Conservation (phyloP, 1,140 invertebrate species). For the Aradophagus sp. region DNA sequence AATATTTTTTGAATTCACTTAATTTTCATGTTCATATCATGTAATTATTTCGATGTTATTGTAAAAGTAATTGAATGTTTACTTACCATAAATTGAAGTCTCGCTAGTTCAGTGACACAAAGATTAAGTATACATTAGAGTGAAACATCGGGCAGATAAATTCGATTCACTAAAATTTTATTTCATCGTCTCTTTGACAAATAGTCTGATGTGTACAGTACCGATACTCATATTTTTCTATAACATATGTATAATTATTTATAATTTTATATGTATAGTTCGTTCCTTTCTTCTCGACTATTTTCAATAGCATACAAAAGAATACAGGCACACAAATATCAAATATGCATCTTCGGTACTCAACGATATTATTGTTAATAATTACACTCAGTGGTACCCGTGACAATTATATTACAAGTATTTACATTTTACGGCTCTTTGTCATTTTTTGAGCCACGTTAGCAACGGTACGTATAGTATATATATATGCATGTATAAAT, state of each 20-base stretch:
- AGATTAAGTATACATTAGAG: too few relatives aligned
- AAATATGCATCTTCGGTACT: conserved; percentile 72
- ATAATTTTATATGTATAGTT: conserved; percentile 70
- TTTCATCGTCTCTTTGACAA: conserved; percentile 66
- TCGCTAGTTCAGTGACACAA: too few relatives aligned
- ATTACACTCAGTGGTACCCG: conserved; percentile 66
- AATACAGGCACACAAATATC: conserved; percentile 75
- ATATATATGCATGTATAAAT: conserved; percentile 62
- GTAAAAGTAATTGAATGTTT: too few relatives aligned
- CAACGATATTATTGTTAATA: conserved; percentile 65
- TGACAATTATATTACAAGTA: conserved; percentile 59
- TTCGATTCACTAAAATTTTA: conserved; percentile 73
- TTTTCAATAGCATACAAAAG: conserved; percentile 73
- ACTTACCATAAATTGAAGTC: conserved; percentile 1
- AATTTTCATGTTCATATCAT: background rate
- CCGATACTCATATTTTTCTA: conserved; percentile 68
- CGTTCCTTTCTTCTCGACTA: conserved; percentile 61
- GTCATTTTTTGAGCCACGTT: conserved; percentile 20
- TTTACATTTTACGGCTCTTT: conserved; percentile 47
- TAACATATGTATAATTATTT: conserved; percentile 70
- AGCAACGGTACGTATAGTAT: conserved; percentile 54
- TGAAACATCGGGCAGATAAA: conserved; percentile 6
- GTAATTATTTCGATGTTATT: too few relatives aligned
- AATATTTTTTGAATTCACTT: too few relatives aligned
- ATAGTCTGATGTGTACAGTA: conserved; percentile 69